Evolutionary conservation across 1,140 invertebrate species (phyloP).

Genomic region (Coboldia fuscipes): DNA sequence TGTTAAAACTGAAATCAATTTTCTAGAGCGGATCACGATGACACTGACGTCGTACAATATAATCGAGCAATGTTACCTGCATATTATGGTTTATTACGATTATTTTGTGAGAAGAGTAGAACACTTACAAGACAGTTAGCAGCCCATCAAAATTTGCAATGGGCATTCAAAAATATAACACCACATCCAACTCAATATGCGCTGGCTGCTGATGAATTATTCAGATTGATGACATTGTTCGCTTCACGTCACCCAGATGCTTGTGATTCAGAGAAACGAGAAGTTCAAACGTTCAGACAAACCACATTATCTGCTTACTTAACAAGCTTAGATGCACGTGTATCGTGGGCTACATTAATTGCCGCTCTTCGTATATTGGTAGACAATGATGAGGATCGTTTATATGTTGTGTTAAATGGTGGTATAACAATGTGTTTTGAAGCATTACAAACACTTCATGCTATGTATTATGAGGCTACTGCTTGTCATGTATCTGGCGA

Average conservation of each 20-base stretch:
- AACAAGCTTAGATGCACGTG: conserved; percentile 26
- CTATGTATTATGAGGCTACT: conserved; percentile 85
- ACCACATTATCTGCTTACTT: conserved; percentile 67
- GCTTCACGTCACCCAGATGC: conserved; percentile 51
- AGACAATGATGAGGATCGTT: conserved; percentile 69
- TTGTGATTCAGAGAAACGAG: conserved; percentile 53
- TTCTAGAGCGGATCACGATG: conserved; percentile 75
- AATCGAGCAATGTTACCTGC: conserved; percentile 84
- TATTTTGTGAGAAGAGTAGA: conserved; percentile 73
- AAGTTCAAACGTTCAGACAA: conserved; percentile 60
- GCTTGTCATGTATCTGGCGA: conserved; percentile 69
- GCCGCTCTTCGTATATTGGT: conserved; percentile 69
- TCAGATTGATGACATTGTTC: conserved; percentile 71
- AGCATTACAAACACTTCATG: conserved; percentile 73
- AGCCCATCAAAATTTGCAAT: conserved; percentile 83
- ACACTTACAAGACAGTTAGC: conserved; percentile 67
- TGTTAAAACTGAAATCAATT: too few species aligned
- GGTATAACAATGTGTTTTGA: conserved; percentile 75
- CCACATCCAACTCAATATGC: conserved; percentile 84
- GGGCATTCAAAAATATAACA: conserved; percentile 91
- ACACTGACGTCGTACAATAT: conserved; percentile 82
- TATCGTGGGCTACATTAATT: conserved; percentile 57
- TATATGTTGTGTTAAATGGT: conserved; percentile 71
- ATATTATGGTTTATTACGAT: conserved; percentile 76
- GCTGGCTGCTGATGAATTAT: conserved; percentile 72